Evolutionary conservation across 2,888 invertebrate genomes (phyloP).

Genomic region (Trypoxylon attenuatum): DNA sequence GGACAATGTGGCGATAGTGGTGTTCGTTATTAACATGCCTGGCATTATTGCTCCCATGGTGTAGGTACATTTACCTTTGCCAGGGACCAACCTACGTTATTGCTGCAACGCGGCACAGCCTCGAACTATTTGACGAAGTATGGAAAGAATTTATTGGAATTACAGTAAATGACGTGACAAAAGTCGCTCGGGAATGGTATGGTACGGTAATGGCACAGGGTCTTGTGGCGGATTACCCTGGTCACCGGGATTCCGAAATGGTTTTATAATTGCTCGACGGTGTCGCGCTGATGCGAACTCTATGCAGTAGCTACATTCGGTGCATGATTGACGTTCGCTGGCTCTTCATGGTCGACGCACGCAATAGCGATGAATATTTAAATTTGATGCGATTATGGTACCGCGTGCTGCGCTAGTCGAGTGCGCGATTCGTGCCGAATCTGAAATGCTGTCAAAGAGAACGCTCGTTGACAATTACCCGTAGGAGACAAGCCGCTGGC

Average conservation of each 20-base stretch:
- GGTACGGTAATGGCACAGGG: not conserved
- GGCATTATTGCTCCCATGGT: not conserved
- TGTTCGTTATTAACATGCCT: not conserved
- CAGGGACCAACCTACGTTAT: not conserved
- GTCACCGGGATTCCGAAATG: slow-evolving; percentile 17
- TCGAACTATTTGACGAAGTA: not conserved
- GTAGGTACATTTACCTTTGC: not conserved
- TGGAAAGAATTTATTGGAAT: not conserved
- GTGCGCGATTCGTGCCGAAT: slow-evolving; percentile 27
- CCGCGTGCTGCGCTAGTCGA: slow-evolving; percentile 33
- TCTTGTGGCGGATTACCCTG: slow-evolving; percentile 22
- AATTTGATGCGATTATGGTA: slow-evolving; percentile 39
- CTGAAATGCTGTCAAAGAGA: slow-evolving; percentile 38
- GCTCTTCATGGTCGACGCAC: slow-evolving; percentile 29
- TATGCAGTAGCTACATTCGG: slow-evolving; percentile 16
- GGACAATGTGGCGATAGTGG: too few species aligned
- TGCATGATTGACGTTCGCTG: slow-evolving; percentile 35
- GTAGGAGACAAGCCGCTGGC: slow-evolving; percentile 32
- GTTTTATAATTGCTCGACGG: slow-evolving; percentile 42
- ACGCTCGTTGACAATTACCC: slow-evolving; percentile 18
- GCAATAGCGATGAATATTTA: slow-evolving; percentile 35
- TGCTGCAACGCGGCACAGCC: not conserved
- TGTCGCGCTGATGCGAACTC: slow-evolving; percentile 23
- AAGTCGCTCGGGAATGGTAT: not conserved
- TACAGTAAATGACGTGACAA: not conserved